These are phyloP conservation scores for Eilema caniola DNA, from an alignment of 2,888 invertebrate species.

Conservation along the genomic window DNA sequence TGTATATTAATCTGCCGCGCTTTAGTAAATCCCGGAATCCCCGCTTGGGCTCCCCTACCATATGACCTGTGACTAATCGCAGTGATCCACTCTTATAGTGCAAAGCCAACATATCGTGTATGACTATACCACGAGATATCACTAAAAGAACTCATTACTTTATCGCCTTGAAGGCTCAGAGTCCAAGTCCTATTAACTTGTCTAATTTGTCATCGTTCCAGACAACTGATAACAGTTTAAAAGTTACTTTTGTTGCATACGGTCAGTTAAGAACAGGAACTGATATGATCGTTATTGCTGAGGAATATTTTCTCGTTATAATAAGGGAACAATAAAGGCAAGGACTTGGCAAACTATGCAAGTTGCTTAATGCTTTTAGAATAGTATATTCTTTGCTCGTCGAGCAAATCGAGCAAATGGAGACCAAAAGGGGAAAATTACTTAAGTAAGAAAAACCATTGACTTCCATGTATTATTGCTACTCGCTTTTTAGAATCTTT, in stretches of 20 bases:
- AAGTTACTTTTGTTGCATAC: constrained; percentile 25
- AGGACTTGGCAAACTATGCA: neutral
- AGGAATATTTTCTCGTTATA: constrained; percentile 13
- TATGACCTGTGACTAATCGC: neutral
- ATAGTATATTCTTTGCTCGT: too few relatives aligned
- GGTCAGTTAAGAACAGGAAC: constrained; percentile 23
- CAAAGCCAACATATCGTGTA: neutral
- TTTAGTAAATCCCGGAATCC: too few relatives aligned
- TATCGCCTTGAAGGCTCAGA: constrained; percentile 40
- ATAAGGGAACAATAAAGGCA: neutral
- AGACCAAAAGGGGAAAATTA: too few relatives aligned
- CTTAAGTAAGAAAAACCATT: too few relatives aligned
- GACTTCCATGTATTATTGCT: too few relatives aligned
- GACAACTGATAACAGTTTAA: constrained; percentile 50
- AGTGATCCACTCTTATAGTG: neutral
- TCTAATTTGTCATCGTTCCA: constrained; percentile 58
- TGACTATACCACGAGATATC: constrained; percentile 9
- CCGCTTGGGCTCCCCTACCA: too few relatives aligned
- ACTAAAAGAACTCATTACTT: constrained; percentile 1
- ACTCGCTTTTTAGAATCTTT: too few relatives aligned
- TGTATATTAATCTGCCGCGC: too few relatives aligned
- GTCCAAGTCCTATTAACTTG: constrained; percentile 46
- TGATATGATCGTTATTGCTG: constrained; percentile 36
- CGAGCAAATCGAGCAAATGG: too few relatives aligned
- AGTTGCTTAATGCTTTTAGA: too few relatives aligned